Conservation (phyloP, 2,113 vertebrate genomes). For the Anarhynchus alexandrinus region DNA sequence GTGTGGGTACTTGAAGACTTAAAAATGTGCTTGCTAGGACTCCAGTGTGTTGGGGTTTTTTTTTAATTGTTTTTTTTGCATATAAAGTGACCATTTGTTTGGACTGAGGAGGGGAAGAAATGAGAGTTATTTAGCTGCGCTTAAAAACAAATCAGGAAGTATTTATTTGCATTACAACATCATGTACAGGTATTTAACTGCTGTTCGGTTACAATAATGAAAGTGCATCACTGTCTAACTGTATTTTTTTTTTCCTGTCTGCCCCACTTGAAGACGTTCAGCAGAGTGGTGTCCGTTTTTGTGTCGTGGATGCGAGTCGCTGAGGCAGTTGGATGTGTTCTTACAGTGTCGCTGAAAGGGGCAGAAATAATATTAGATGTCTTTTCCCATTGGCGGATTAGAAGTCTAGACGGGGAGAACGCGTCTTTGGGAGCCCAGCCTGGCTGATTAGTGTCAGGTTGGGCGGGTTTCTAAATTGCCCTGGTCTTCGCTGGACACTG, state of each 20-base stretch:
- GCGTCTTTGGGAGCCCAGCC: constrained; percentile 4
- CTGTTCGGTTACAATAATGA: neutral
- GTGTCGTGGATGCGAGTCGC: neutral
- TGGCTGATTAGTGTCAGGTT: constrained; percentile 45
- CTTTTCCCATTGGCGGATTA: constrained; percentile 55
- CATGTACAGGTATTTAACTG: neutral
- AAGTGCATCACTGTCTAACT: neutral
- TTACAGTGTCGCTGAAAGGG: neutral
- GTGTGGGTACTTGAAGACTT: neutral
- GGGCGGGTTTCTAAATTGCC: neutral
- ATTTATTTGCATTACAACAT: neutral
- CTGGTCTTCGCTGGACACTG: neutral
- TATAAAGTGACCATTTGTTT: neutral
- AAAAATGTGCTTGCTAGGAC: neutral
- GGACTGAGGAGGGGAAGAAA: neutral
- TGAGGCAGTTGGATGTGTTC: constrained; percentile 23
- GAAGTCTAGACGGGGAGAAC: constrained; percentile 55
- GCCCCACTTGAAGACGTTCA: neutral
- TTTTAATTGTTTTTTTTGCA: neutral
- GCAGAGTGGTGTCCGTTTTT: neutral
- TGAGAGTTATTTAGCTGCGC: neutral
- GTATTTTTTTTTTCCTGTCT: neutral
- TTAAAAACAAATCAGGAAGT: neutral
- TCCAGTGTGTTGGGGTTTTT: neutral
- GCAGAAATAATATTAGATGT: constrained; percentile 49